Conservation (phyloP, 2,113 vertebrate genomes). For the Regulus satrapa region DNA sequence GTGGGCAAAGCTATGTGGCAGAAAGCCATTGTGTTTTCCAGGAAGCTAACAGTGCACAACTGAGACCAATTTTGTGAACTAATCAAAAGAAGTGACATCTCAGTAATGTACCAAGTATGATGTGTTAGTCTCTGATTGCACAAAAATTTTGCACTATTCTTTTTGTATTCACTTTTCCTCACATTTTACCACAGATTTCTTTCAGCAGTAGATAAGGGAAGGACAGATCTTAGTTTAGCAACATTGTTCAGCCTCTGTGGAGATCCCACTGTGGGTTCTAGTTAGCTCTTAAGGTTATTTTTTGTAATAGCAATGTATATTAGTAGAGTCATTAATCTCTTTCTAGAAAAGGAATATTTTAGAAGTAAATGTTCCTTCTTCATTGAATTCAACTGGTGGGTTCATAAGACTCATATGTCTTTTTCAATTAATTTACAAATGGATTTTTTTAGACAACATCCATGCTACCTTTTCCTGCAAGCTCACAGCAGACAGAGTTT, state of each 20-base stretch:
- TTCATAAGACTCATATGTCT: background rate
- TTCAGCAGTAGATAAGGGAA: background rate
- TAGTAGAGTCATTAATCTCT: background rate
- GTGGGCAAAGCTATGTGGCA: background rate
- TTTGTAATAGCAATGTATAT: background rate
- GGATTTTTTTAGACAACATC: background rate
- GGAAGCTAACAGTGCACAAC: background rate
- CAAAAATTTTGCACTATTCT: background rate
- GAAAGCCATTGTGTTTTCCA: background rate
- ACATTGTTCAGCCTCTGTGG: background rate
- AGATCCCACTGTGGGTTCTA: background rate
- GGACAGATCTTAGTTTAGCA: background rate
- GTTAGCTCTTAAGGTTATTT: background rate
- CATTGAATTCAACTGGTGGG: background rate
- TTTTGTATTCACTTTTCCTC: background rate
- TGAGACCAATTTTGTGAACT: background rate
- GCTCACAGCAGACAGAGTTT: background rate
- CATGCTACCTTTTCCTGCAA: background rate
- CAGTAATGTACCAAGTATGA: background rate
- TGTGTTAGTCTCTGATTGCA: background rate
- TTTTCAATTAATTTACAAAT: background rate
- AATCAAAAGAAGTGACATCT: background rate
- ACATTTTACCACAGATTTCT: background rate
- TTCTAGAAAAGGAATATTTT: background rate
- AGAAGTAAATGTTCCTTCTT: background rate